phyloP scores from a whole-genome alignment of 1,140 invertebrate species.

The Zaprionus inermis region DNA sequence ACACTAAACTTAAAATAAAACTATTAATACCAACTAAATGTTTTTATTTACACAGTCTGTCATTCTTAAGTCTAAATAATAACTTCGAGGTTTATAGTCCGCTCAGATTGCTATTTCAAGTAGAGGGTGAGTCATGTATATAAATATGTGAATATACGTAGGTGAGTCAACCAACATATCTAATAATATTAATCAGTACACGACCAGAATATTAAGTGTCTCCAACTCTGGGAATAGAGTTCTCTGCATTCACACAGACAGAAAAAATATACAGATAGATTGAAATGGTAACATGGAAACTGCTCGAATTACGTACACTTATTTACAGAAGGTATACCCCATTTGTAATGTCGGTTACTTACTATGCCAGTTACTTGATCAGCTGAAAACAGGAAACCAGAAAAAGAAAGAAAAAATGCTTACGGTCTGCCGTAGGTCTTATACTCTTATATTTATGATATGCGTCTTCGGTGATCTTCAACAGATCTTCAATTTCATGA shows the following conservation, averaged over 20 bases:
- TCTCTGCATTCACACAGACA: background rate
- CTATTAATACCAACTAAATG: too few relatives aligned
- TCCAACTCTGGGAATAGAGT: background rate
- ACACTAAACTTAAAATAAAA: too few relatives aligned
- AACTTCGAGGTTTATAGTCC: too few relatives aligned
- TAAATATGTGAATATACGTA: too few relatives aligned
- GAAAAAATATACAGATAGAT: background rate
- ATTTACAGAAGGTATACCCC: background rate
- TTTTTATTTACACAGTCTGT: too few relatives aligned
- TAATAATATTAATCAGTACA: too few relatives aligned
- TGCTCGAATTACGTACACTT: background rate
- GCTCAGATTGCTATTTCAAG: too few relatives aligned
- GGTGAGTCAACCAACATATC: too few relatives aligned
- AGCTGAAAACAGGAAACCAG: slow-evolving; percentile 31
- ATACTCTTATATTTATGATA: background rate
- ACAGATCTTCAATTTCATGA: too few relatives aligned
- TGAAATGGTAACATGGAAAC: background rate
- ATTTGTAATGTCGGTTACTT: background rate
- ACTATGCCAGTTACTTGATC: slow-evolving; percentile 1
- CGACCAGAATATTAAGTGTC: background rate
- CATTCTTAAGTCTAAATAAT: too few relatives aligned
- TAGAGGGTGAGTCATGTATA: too few relatives aligned
- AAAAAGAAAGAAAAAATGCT: too few relatives aligned
- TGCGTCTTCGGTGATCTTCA: background rate
- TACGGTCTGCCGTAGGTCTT: background rate